Conservation (phyloP, 1,140 invertebrate genomes). For the Zaprionus nigranus region DNA sequence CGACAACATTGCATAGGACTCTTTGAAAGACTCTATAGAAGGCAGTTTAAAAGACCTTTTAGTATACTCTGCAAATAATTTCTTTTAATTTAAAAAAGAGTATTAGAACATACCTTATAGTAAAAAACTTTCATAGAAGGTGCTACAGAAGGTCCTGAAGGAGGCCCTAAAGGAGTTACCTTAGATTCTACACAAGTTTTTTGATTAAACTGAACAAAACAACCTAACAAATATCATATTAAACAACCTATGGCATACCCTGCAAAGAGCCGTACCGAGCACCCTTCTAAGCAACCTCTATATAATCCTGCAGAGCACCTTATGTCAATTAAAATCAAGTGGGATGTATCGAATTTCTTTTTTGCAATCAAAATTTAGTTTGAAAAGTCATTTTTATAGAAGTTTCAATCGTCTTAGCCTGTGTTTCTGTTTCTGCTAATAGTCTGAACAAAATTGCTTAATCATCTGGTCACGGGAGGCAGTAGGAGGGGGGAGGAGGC, state of each 20-base stretch:
- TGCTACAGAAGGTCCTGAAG: background rate
- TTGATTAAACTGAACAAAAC: background rate
- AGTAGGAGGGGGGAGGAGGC: no score
- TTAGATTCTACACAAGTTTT: background rate
- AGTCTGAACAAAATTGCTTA: slow-evolving; percentile 50
- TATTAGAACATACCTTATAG: no score
- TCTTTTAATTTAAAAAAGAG: background rate
- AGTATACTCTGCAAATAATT: background rate
- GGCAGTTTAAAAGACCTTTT: background rate
- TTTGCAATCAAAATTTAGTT: slow-evolving; percentile 1
- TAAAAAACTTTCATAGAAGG: no score
- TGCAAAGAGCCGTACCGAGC: no score
- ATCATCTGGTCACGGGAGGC: slow-evolving; percentile 5
- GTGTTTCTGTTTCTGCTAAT: slow-evolving; percentile 2
- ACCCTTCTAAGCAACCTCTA: background rate
- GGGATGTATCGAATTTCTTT: background rate
- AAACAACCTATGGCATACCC: background rate
- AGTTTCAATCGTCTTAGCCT: background rate
- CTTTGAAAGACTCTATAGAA: background rate
- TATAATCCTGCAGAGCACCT: background rate
- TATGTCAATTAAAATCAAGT: background rate
- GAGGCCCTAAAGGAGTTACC: background rate
- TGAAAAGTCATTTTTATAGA: slow-evolving; percentile 13
- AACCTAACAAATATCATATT: background rate
- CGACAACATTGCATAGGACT: background rate